These are phyloP conservation scores for Vombatus ursinus DNA, from an alignment of 2,113 vertebrate genomes.

Conservation along the genomic window DNA sequence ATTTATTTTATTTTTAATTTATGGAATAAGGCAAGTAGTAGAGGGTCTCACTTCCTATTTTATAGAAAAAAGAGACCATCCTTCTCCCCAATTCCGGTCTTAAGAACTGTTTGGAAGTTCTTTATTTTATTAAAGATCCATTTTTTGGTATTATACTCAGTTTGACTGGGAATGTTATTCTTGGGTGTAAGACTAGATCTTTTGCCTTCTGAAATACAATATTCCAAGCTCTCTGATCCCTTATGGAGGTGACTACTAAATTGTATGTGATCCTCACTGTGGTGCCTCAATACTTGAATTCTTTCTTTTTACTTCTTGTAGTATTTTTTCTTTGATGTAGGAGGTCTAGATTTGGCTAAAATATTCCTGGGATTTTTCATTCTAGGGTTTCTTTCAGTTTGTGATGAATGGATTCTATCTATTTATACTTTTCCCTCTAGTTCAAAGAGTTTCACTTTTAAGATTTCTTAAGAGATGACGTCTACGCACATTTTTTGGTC, in stretches of 20 bases:
- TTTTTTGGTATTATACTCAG: neutral
- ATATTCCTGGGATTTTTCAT: neutral
- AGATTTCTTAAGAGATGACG: neutral
- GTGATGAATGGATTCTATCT: neutral
- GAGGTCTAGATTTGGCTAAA: neutral
- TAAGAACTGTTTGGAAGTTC: neutral
- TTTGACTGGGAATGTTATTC: neutral
- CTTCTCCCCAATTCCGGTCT: too few relatives aligned
- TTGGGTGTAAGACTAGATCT: neutral
- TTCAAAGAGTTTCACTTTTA: neutral
- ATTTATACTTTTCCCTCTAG: neutral
- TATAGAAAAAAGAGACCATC: too few relatives aligned
- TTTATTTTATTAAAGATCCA: neutral
- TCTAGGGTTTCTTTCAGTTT: neutral
- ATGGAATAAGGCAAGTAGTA: too few relatives aligned
- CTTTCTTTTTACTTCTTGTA: neutral
- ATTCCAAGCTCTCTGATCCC: neutral
- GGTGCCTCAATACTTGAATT: neutral
- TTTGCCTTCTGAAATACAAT: neutral
- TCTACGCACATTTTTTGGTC: neutral
- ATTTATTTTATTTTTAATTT: neutral
- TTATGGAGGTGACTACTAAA: neutral
- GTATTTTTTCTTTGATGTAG: neutral
- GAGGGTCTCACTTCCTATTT: too few relatives aligned
- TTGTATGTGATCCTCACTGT: neutral